Conservation (phyloP, 2,113 vertebrate genomes). For the Triplophysa tibetana region DNA sequence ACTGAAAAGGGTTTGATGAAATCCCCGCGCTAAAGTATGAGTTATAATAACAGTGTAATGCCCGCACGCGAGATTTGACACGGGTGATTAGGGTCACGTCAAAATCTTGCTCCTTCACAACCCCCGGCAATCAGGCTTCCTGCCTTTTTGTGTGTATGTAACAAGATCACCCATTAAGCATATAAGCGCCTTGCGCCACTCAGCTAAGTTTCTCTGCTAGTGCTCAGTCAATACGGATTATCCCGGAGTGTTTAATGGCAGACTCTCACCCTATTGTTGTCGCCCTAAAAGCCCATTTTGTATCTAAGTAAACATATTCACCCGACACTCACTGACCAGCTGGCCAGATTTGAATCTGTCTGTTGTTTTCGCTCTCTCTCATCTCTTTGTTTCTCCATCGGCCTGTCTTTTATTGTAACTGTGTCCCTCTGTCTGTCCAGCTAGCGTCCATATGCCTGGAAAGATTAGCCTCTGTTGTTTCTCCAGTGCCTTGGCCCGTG, state of each 20-base stretch:
- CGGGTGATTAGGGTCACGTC: not conserved
- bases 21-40: not conserved
- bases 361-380: conserved; percentile 49
- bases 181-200: conserved; percentile 42
- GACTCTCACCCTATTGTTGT: conserved; percentile 52
- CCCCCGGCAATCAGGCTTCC: not conserved
- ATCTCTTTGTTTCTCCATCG: conserved; percentile 41
- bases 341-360: conserved; percentile 53
- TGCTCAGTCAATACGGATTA: conserved; percentile 48
- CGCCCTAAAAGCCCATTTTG: conserved; percentile 49
- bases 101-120: conserved; percentile 11
- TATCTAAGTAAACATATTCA: conserved; percentile 53
- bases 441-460: conserved; percentile 57
- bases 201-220: conserved; percentile 36
- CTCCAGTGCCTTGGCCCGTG: conserved; percentile 45
- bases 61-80: not conserved
- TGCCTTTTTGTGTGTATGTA: conserved; percentile 28
- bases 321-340: conserved; percentile 55
- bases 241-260: conserved; percentile 44
- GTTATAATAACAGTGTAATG: not conserved
- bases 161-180: conserved; percentile 41
- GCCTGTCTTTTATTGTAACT: conserved; percentile 40
- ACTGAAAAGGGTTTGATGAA: not conserved
- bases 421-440: conserved; percentile 47
- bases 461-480: conserved; percentile 56